A percentile compares a stretch with the other conserved stretches of the same genome.
phyloP scores from a whole-genome alignment of 2,113 vertebrate species.

The Ardeotis arabs region DNA sequence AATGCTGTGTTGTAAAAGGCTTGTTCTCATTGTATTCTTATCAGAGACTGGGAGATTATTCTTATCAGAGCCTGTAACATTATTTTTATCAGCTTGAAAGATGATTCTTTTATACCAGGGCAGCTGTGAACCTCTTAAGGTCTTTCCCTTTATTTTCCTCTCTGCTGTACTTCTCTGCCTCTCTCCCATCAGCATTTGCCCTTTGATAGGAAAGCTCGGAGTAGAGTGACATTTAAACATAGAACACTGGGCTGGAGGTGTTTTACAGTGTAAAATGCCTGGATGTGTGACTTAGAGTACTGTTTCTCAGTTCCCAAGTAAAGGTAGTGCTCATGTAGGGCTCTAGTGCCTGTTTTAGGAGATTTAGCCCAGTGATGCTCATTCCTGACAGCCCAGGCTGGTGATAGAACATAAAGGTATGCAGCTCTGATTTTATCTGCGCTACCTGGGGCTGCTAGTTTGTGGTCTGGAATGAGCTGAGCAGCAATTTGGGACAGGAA shows the following conservation, averaged over 20 bases:
- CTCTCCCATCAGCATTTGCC: neutral
- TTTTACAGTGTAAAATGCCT: neutral
- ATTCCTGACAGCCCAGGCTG: neutral
- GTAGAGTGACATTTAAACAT: neutral
- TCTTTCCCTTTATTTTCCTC: slow-evolving; percentile 5
- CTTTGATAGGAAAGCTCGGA: neutral
- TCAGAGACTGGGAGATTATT: slow-evolving; percentile 35
- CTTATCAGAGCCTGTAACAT: slow-evolving; percentile 50
- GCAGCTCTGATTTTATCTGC: neutral
- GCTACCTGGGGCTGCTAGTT: neutral
- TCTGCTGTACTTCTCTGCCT: neutral
- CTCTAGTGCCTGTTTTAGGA: neutral
- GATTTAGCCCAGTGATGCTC: neutral
- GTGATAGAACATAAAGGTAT: neutral
- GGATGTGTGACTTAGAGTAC: neutral
- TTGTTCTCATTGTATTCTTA: slow-evolving; percentile 55
- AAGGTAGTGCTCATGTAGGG: neutral
- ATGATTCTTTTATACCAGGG: slow-evolving; percentile 41
- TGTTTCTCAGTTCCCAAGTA: neutral
- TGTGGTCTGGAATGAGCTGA: neutral
- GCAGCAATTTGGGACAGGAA: neutral
- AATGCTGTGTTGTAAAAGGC: slow-evolving; percentile 9
- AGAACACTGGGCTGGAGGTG: neutral
- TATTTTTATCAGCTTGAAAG: slow-evolving; percentile 59
- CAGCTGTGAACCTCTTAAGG: slow-evolving; percentile 3